Evolutionary conservation across 35 echinoderm and acorn worm genomes (phyloP).

Genomic region (Diadema setosum): DNA sequence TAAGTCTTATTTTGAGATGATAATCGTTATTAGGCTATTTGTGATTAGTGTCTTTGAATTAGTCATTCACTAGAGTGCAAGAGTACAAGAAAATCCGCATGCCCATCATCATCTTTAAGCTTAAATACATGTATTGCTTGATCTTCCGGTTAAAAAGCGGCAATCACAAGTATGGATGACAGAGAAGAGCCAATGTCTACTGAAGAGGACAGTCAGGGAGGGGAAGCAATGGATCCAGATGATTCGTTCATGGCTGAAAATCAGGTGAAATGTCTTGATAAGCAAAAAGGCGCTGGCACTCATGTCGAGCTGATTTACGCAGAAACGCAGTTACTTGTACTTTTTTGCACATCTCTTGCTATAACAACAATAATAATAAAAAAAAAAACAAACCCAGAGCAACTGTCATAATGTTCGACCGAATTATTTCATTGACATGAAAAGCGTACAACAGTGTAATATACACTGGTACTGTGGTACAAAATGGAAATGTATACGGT

Average conservation of each 20-base stretch:
- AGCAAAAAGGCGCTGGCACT: neutral
- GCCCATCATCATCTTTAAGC: neutral
- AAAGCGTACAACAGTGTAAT: neutral
- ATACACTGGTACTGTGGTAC: too few relatives aligned
- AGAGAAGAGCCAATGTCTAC: neutral
- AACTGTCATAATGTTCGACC: neutral
- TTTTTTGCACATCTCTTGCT: neutral
- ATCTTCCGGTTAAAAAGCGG: neutral
- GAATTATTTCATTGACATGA: neutral
- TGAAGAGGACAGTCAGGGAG: neutral
- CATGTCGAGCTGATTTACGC: neutral
- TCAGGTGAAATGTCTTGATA: neutral
- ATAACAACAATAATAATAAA: neutral
- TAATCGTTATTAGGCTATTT: neutral
- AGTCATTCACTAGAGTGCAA: neutral
- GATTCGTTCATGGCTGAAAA: neutral
- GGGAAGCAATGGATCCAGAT: neutral
- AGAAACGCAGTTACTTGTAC: neutral
- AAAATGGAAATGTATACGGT: too few relatives aligned
- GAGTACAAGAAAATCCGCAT: neutral
- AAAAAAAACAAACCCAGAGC: neutral
- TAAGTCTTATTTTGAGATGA: neutral
- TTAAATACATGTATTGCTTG: neutral
- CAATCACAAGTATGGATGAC: neutral
- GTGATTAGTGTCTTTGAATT: neutral